Evolutionary conservation across 2,888 invertebrate genomes (phyloP).

Genomic region (Leptodirus hochenwartii): DNA sequence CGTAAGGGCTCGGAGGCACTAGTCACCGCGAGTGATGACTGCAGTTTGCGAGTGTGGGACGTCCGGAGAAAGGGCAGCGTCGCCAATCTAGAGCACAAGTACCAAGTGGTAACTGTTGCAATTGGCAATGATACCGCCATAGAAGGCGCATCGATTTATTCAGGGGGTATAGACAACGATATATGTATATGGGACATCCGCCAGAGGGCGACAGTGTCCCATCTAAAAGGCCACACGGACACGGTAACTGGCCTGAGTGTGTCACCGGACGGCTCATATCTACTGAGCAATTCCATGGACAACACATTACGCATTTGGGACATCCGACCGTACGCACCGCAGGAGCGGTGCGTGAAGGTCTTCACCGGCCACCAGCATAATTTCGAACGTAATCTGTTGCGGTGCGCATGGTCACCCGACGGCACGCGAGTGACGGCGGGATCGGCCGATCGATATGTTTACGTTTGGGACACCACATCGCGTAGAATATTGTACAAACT

Average conservation of each 20-base stretch:
- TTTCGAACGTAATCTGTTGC: constrained; percentile 90
- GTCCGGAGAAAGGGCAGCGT: constrained; percentile 69
- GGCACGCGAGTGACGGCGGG: constrained; percentile 83
- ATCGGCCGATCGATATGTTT: constrained; percentile 88
- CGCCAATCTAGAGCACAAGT: constrained; percentile 50
- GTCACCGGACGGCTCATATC: constrained; percentile 71
- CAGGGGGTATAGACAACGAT: constrained; percentile 93
- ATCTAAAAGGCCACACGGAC: constrained; percentile 87
- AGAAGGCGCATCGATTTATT: too few relatives aligned
- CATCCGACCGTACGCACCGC: constrained; percentile 83
- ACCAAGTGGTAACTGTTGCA: constrained; percentile 63
- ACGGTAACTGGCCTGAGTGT: constrained; percentile 82
- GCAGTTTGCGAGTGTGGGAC: constrained; percentile 85
- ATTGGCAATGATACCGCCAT: constrained; percentile 93
- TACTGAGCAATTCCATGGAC: constrained; percentile 95
- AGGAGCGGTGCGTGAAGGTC: constrained; percentile 84
- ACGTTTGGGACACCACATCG: constrained; percentile 93
- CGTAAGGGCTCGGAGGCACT: constrained; percentile 80
- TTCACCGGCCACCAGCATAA: constrained; percentile 90
- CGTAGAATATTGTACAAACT: constrained; percentile 86
- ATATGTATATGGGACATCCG: constrained; percentile 96
- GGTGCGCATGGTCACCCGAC: constrained; percentile 87
- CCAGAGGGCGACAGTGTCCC: constrained; percentile 58
- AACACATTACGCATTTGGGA: constrained; percentile 93
- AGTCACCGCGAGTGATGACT: constrained; percentile 91